Evolutionary conservation across 2,888 invertebrate genomes (phyloP), one percentile per base, ranked within the genome.

Genomic region (Trissolcus brochymenae): DNA sequence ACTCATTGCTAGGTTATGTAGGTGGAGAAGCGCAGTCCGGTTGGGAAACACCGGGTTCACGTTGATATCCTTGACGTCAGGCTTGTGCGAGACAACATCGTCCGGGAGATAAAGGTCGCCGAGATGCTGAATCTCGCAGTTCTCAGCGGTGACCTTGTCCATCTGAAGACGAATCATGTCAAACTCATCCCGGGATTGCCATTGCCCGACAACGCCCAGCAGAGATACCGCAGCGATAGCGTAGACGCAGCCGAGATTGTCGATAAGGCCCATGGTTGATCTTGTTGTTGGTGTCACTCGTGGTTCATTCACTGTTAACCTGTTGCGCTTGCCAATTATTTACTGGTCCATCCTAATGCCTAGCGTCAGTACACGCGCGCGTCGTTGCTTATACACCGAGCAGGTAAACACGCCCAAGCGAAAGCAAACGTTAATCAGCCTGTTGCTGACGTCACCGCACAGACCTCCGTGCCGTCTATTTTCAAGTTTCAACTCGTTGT

Each of bases 1-100:
- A 88, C 95, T 97, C 87, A 98, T 91, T n/a, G 98, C 98, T 94
- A 98, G 94, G 89, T 98, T 98, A 89, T 98, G 98, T 72, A 98
- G 90, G 90, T 98, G 98, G 68, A 98, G 90, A 82, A 99, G 90
- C 21, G 95, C 95, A 0, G 98, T 98, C 84, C 98, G 93, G 90
- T 99, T 99, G 0, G 97, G 97, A 85, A 96, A 97, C 60, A 98
- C 93, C 9, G 98, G 96, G 90, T 98, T 97, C 65, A 97, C 95
- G 85, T 97, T 96, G 77, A 98, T 94, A 86, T 98, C 96, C 89
- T 97, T 97, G 76, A 97, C 96, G 84, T 97, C 96, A 0, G 98
- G 98, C 79, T 95, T 91, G 87, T 98, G 98, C 0, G 98, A 96
- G 0, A 99, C 94, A 0, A 96, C 91, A 80, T 96, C 95, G 60